These are phyloP conservation scores for Sphaerophoria taeniata DNA, from an alignment of 2,888 invertebrate species.

Conservation along the genomic window DNA sequence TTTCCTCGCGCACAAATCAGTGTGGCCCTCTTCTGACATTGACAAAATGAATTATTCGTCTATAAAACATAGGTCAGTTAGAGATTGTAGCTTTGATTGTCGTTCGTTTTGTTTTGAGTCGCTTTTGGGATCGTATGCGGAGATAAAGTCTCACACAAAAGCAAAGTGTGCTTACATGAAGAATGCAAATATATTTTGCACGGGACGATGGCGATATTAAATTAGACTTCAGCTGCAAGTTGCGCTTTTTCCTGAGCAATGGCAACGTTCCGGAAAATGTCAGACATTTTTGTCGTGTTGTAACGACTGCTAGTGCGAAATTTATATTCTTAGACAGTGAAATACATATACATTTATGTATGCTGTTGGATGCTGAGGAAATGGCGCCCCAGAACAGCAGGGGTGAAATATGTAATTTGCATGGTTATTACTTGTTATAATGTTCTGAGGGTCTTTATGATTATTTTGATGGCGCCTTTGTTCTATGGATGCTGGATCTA, in stretches of 20 bases:
- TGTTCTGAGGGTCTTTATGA: slow-evolving; percentile 6
- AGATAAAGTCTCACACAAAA: neutral
- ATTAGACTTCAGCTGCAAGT: slow-evolving; percentile 20
- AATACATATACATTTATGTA: neutral
- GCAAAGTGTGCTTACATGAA: neutral
- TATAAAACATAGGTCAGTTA: slow-evolving; percentile 29
- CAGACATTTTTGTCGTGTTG: slow-evolving; percentile 32
- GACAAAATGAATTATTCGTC: slow-evolving; percentile 65
- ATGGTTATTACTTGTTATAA: slow-evolving; percentile 58
- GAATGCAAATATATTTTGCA: neutral
- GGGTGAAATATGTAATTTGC: slow-evolving; percentile 45
- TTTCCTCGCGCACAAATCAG: slow-evolving; percentile 44
- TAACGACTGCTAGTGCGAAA: neutral
- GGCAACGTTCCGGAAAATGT: slow-evolving; percentile 44
- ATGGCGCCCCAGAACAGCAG: slow-evolving; percentile 57
- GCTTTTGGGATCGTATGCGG: no score
- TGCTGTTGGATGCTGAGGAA: slow-evolving; percentile 31
- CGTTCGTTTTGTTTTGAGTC: neutral
- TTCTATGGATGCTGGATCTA: neutral
- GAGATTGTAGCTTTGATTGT: neutral
- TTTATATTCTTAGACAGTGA: neutral
- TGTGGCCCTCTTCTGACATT: slow-evolving; percentile 54
- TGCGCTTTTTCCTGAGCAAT: slow-evolving; percentile 54
- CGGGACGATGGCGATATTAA: slow-evolving; percentile 20
- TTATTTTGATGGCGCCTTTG: neutral